Conservation (phyloP, 1,140 invertebrate genomes). For the Dermatophagoides farinae region DNA sequence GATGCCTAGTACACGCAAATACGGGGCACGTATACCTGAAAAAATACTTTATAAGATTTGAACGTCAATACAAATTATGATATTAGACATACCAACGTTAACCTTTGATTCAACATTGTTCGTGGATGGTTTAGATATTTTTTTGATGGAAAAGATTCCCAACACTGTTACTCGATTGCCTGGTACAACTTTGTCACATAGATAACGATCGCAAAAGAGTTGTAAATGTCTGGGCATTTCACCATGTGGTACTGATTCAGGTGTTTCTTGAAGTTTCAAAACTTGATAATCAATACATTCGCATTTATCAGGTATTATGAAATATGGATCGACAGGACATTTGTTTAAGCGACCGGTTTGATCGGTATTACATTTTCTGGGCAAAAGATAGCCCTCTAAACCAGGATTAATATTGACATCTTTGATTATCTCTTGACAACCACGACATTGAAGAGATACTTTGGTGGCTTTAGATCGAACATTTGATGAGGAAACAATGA, state of each 20-base stretch:
- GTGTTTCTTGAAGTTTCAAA: conserved; percentile 80
- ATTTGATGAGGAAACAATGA: conserved; percentile 78
- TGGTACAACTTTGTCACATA: conserved; percentile 86
- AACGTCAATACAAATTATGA: neutral
- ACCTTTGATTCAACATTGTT: conserved; percentile 51
- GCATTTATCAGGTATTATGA: conserved; percentile 91
- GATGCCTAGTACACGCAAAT: conserved; percentile 81
- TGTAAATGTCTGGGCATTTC: conserved; percentile 94
- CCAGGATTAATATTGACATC: conserved; percentile 83
- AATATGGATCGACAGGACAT: conserved; percentile 93
- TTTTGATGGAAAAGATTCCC: conserved; percentile 93
- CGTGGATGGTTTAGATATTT: conserved; percentile 39
- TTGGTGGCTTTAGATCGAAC: conserved; percentile 84
- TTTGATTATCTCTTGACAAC: conserved; percentile 67
- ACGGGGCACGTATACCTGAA: conserved; percentile 54
- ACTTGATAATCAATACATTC: conserved; percentile 78
- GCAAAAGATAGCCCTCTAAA: conserved; percentile 86
- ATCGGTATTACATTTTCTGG: conserved; percentile 73
- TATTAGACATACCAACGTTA: conserved; percentile 42
- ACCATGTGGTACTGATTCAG: conserved; percentile 88
- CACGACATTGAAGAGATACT: conserved; percentile 85
- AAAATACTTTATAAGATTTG: neutral
- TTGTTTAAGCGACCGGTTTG: conserved; percentile 58
- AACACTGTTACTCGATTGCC: conserved; percentile 82
- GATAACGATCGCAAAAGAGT: conserved; percentile 78